Base-by-base conservation (phyloP, 2,797 vertebrate genomes). In the Phrynocephalus vlangalii region DNA sequence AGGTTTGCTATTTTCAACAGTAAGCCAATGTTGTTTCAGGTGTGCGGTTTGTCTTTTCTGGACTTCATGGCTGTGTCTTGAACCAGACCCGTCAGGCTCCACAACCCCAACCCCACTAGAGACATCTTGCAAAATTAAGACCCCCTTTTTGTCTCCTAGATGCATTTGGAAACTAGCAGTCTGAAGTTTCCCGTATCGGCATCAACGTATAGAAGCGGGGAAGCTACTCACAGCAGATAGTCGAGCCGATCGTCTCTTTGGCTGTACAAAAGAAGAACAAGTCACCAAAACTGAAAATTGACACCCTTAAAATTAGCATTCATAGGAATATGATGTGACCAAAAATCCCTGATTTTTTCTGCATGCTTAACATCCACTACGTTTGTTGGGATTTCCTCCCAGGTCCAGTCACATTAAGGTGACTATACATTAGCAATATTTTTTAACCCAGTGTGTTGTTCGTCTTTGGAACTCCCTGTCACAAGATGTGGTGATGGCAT, bases 171-270 rank as follows among this genome's bases (percentile, higher is more conserved):
- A 80, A 24, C n/a, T 18, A 79, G n/a, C 63, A 26, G 5, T 6
- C 2, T 48, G 11, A 63, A 73, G 11, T 13, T 44, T 48, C 68
- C 24, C 52, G 24, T 8, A 86, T 73, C n/a, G 52, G 8, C 52
- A 50, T 18, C 18, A 16, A 28, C 6, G 1, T 11, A n/a, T 2
- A 5, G 50, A 70, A 22, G n/a, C 68, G 87, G 75, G 8, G 81
- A 9, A 71, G 90, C 24, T 96, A 96, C 98, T 98, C 97, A 99
- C 98, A 95, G 97, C 97, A 18, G 97, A 98, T 97, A 99, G 96
- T 96, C 98, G 97, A 85, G 98, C 97, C 56, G 98, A 99, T 98
- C 98, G 98, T 97, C 98, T 99, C 96, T 98, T 96, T 95, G 98
- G 98, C 98, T 99, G 96, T 60, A 63, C 13, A 94, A 92, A 87